Conservation (phyloP, 2,113 vertebrate genomes). For the Ammodytes dubius region DNA sequence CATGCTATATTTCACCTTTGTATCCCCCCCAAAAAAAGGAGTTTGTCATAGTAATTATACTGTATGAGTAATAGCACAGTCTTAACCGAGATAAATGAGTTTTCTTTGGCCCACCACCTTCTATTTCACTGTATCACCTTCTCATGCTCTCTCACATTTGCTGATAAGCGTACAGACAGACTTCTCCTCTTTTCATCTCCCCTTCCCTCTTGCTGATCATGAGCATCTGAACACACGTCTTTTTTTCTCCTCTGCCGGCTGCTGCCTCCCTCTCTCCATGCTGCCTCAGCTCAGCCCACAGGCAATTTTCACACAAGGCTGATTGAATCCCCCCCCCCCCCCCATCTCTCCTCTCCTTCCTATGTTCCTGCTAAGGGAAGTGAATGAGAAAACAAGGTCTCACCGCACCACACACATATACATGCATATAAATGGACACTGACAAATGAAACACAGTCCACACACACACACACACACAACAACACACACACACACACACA, state of each 20-base stretch:
- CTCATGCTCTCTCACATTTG: conserved; percentile 10
- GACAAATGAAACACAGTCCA: conserved; percentile 47
- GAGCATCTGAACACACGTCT: conserved; percentile 58
- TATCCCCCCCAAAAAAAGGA: background rate
- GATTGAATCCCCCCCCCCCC: conserved; percentile 63
- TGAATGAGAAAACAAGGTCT: conserved; percentile 34
- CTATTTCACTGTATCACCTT: conserved; percentile 19
- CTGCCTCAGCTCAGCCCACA: conserved; percentile 58
- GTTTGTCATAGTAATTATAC: background rate
- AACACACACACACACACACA: background rate
- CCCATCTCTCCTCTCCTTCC: conserved; percentile 6
- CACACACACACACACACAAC: conserved; percentile 2
- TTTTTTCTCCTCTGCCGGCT: conserved; percentile 46
- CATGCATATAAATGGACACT: conserved; percentile 49
- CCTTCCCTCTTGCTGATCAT: conserved; percentile 52
- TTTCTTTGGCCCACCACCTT: background rate
- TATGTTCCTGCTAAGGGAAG: conserved; percentile 45
- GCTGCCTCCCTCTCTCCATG: conserved; percentile 50
- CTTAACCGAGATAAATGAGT: background rate
- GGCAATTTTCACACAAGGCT: conserved; percentile 73
- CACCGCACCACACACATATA: conserved; percentile 25
- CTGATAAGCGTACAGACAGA: conserved; percentile 42
- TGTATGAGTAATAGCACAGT: background rate
- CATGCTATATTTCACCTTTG: background rate
- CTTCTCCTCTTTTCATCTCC: conserved; percentile 13